These are phyloP conservation scores for Hipposideros larvatus DNA, from an alignment of 2,797 vertebrate species.

Conservation along the genomic window DNA sequence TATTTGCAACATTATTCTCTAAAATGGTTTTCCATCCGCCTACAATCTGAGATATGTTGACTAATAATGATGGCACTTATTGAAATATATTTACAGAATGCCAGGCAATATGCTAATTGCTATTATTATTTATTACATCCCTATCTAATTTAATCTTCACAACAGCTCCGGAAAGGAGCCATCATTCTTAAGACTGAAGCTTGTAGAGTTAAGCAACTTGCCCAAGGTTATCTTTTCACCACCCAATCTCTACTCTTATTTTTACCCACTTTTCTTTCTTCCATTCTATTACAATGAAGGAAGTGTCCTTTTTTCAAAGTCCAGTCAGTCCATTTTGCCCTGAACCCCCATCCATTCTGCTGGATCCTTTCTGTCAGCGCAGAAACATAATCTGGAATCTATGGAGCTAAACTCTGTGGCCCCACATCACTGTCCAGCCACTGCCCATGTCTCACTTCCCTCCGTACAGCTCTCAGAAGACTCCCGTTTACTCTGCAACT, in stretches of 20 bases:
- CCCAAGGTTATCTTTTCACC: not conserved
- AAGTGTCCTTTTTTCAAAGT: not conserved
- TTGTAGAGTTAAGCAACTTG: not conserved
- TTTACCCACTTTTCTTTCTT: not conserved
- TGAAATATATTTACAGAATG: not conserved
- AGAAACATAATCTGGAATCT: not conserved
- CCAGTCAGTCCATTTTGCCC: not conserved
- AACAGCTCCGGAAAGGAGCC: not conserved
- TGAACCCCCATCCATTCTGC: not conserved
- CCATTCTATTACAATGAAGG: not conserved
- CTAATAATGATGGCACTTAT: not conserved
- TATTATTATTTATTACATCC: not conserved
- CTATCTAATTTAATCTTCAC: slow-evolving; percentile 4
- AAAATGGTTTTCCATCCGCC: not conserved
- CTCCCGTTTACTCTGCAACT: not conserved
- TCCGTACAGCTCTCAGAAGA: not conserved
- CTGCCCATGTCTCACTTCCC: not conserved
- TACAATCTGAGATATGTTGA: not conserved
- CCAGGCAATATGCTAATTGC: not conserved
- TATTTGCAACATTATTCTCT: slow-evolving; percentile 38
- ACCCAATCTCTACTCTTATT: too few relatives aligned
- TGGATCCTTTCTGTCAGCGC: not conserved
- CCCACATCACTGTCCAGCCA: not conserved
- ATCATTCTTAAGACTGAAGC: not conserved
- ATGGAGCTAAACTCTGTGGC: not conserved